Conservation (phyloP, 1,140 invertebrate species). For the Ridgeia piscesae region DNA sequence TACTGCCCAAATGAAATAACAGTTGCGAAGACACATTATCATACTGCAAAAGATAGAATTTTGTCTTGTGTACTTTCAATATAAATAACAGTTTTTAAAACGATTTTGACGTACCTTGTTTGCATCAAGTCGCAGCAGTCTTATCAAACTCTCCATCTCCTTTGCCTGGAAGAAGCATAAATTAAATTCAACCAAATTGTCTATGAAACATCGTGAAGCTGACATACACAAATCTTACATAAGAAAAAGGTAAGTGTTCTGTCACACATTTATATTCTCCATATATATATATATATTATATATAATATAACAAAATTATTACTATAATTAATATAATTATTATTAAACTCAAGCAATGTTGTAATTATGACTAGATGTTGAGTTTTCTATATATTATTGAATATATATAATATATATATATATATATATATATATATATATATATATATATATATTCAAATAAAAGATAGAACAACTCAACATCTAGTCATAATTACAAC, state of each 20-base stretch:
- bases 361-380: too few species aligned
- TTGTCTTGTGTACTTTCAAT: background rate
- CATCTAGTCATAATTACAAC: too few species aligned
- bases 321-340: too few species aligned
- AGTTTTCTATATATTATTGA: too few species aligned
- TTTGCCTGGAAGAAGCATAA: constrained; percentile 33
- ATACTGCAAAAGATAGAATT: background rate
- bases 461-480: too few species aligned
- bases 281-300: background rate
- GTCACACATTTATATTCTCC: background rate
- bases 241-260: background rate
- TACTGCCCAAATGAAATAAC: too few species aligned
- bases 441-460: too few species aligned
- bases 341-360: too few species aligned
- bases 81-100: background rate
- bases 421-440: too few species aligned
- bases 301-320: too few species aligned
- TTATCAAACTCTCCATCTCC: constrained; percentile 53
- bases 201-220: background rate
- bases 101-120: constrained; percentile 45
- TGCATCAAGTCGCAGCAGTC: constrained; percentile 49
- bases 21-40: too few species aligned
- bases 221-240: background rate
- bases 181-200: constrained; percentile 16
- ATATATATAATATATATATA: too few species aligned